Conservation (phyloP, 2,797 vertebrate species). For the Sparus aurata region DNA sequence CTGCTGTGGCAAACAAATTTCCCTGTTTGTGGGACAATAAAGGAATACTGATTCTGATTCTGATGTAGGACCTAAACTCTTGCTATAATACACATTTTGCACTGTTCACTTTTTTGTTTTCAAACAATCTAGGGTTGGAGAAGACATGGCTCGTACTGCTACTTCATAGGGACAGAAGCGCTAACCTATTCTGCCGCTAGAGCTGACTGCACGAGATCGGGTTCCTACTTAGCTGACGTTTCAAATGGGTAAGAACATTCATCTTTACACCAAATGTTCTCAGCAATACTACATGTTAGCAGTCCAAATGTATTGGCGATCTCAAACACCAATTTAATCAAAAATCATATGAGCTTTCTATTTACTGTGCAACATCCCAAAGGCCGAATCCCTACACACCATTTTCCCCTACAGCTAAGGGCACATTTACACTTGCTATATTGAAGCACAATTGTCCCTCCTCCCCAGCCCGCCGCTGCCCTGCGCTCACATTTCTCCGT, state of each 20-base stretch:
- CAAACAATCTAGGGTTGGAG: slow-evolving; percentile 88
- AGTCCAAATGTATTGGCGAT: too few species aligned
- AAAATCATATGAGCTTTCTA: neutral
- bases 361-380: too few species aligned
- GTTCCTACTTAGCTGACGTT: slow-evolving; percentile 88
- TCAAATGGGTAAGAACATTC: slow-evolving; percentile 85
- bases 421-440: too few species aligned
- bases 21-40: too few species aligned
- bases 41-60: too few species aligned
- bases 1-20: too few species aligned
- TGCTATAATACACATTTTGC: too few species aligned
- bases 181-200: slow-evolving; percentile 89
- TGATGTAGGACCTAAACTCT: neutral
- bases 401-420: too few species aligned
- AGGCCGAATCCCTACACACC: too few species aligned
- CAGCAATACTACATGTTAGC: neutral
- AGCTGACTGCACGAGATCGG: slow-evolving; percentile 82
- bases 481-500: too few species aligned
- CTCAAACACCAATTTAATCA: neutral
- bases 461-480: too few species aligned
- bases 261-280: neutral
- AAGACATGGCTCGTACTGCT: slow-evolving; percentile 91
- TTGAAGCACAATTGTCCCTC: too few species aligned
- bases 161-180: slow-evolving; percentile 85
- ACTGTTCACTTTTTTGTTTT: neutral